Percentiles rank a stretch among this genome's conserved stretches.
These are phyloP conservation scores for Eulemur rubriventer DNA, from an alignment of 2,797 vertebrate species.

Conservation along the genomic window DNA sequence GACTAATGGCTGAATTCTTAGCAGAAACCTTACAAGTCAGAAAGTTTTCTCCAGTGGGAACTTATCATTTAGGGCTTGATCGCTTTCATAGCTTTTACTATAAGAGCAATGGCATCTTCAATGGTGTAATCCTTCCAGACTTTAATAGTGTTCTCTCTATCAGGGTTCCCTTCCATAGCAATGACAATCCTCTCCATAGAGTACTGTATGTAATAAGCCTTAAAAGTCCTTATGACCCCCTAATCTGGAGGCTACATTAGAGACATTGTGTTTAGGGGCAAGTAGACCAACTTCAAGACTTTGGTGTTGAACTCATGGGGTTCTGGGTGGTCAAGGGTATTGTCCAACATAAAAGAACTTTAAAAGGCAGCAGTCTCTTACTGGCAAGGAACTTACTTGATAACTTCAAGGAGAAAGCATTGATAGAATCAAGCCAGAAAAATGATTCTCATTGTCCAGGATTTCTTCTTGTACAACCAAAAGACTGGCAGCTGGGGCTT, in stretches of 20 bases:
- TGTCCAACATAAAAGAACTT: neutral
- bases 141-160: neutral
- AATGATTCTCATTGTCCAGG: neutral
- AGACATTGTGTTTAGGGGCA: neutral
- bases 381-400: neutral
- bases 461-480: neutral
- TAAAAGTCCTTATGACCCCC: neutral
- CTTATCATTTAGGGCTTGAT: neutral
- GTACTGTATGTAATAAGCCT: neutral
- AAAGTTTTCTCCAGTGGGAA: neutral
- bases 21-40: no score
- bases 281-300: neutral
- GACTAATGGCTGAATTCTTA: no score
- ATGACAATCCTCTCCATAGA: neutral
- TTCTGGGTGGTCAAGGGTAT: neutral
- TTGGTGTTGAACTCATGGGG: neutral
- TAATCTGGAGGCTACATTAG: neutral
- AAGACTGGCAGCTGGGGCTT: neutral
- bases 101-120: neutral
- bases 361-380: neutral
- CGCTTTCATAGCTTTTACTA: neutral
- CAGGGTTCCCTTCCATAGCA: neutral
- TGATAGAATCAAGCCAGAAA: neutral
- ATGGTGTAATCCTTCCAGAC: neutral
- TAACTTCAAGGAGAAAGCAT: neutral